Conservation (phyloP, 2,888 invertebrate species). For the Nezara viridula region DNA sequence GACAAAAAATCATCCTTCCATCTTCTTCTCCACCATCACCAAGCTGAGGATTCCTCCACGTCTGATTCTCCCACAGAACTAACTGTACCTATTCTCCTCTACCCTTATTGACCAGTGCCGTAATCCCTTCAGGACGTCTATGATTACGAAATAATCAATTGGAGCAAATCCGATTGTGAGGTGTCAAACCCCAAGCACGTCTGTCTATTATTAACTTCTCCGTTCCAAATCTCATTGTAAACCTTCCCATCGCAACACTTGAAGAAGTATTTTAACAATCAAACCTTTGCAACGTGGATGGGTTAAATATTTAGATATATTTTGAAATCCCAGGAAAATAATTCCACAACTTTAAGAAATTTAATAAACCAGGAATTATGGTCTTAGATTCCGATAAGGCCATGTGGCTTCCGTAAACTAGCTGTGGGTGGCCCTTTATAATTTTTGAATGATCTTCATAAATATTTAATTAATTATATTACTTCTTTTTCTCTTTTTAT, state of each 20-base stretch:
- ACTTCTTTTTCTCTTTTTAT: no score
- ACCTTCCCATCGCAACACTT: not conserved
- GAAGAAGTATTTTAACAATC: not conserved
- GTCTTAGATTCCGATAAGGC: no score
- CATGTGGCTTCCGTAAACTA: no score
- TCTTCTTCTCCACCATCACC: not conserved
- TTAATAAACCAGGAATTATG: no score
- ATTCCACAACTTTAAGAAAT: not conserved
- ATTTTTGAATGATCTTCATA: no score
- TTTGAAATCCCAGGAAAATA: not conserved
- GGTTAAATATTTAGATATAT: not conserved
- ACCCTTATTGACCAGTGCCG: conserved; percentile 14
- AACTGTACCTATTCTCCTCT: conserved; percentile 19
- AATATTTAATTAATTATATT: no score
- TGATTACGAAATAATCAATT: conserved; percentile 45
- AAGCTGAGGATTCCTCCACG: conserved; percentile 30
- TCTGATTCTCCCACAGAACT: conserved; percentile 6
- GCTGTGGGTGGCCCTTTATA: no score
- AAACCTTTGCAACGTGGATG: not conserved
- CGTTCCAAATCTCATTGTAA: not conserved
- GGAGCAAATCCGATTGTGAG: conserved; percentile 33
- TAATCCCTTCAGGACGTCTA: conserved; percentile 20
- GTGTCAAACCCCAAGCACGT: conserved; percentile 32
- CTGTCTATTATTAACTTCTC: conserved; percentile 6
- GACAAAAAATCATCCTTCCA: not conserved